These are phyloP conservation scores for Fabriciana adippe DNA, from an alignment of 2,888 invertebrate species.

Conservation along the genomic window DNA sequence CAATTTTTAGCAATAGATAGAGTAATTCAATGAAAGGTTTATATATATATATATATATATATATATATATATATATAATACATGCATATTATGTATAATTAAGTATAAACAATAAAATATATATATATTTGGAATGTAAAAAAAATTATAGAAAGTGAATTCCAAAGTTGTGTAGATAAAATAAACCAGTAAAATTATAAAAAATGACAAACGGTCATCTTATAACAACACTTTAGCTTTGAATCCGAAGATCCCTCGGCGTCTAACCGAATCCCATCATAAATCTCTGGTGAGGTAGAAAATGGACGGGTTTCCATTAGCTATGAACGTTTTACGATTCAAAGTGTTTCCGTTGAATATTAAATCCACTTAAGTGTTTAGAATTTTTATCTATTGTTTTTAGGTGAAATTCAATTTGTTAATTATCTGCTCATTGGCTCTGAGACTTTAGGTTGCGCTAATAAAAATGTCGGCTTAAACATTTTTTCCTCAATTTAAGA, in stretches of 20 bases:
- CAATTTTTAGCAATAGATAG: too few relatives aligned
- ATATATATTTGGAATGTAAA: too few relatives aligned
- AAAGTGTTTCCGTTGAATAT: neutral
- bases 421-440: too few relatives aligned
- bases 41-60: too few relatives aligned
- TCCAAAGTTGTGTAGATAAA: neutral
- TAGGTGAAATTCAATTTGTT: too few relatives aligned
- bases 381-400: neutral
- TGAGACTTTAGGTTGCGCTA: too few relatives aligned
- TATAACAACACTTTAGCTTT: constrained; percentile 21
- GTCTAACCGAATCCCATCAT: constrained; percentile 35
- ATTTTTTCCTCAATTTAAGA: too few relatives aligned
- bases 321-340: neutral
- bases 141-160: neutral
- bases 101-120: too few relatives aligned
- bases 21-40: too few relatives aligned
- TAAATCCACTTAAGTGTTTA: neutral
- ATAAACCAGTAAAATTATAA: constrained; percentile 22
- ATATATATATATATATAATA: too few relatives aligned
- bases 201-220: constrained; percentile 29
- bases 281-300: constrained; percentile 28
- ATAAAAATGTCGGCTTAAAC: too few relatives aligned
- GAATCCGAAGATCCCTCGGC: constrained; percentile 22
- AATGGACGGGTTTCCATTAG: constrained; percentile 19
- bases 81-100: too few relatives aligned